phyloP scores from a whole-genome alignment of 2,797 vertebrate species.

The Enteromius radiatus region DNA sequence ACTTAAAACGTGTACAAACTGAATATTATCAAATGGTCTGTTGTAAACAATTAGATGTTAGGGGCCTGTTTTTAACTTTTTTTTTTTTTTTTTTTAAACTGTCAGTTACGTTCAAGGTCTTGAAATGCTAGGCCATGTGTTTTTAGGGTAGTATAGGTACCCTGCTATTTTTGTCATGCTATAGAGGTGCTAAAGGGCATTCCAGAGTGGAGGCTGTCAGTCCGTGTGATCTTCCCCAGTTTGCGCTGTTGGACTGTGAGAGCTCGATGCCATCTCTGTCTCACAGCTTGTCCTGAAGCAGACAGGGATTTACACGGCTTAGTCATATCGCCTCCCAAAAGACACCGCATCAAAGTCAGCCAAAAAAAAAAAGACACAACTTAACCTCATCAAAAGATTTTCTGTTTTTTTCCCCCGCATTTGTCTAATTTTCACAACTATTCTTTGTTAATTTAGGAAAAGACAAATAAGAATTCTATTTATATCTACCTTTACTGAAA shows the following conservation, averaged over 20 bases:
- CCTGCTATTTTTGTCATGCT: conserved; percentile 90
- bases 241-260: conserved; percentile 99
- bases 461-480: neutral
- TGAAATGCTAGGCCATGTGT: conserved; percentile 66
- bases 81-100: neutral
- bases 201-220: conserved; percentile 92
- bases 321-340: conserved; percentile 98
- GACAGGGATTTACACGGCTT: conserved; percentile 99
- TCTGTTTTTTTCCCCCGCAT: conserved; percentile 59
- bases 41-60: conserved; percentile 69
- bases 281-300: conserved; percentile 99
- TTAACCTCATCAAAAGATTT: conserved; percentile 87
- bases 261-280: conserved; percentile 99
- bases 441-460: conserved; percentile 61
- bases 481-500: conserved; percentile 53
- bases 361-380: conserved; percentile 81
- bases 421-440: conserved; percentile 83
- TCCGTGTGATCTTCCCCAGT: conserved; percentile 99
- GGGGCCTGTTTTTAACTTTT: conserved; percentile 2
- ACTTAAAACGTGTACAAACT: neutral
- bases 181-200: conserved; percentile 95
- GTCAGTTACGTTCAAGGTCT: conserved; percentile 15
- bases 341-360: conserved; percentile 73
- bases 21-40: conserved; percentile 53
- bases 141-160: conserved; percentile 74